Evolutionary conservation across 1,140 invertebrate species (phyloP).

Genomic region (Ceratina calcarata): DNA sequence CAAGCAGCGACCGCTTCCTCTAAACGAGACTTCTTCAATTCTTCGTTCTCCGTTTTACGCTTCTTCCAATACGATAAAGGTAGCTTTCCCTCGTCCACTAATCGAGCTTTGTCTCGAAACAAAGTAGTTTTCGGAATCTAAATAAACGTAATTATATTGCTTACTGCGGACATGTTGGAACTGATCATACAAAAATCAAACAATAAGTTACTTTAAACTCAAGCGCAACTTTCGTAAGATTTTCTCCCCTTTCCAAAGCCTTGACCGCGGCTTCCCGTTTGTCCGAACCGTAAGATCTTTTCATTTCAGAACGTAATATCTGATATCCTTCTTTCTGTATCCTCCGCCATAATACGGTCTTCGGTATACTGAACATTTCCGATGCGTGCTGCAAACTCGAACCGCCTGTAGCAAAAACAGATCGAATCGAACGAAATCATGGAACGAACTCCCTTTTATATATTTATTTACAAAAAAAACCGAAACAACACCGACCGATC

Average conservation of each 20-base stretch:
- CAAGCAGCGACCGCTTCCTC: slow-evolving; percentile 82
- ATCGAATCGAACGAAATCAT: slow-evolving; percentile 18
- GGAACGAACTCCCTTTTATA: background rate
- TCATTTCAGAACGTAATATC: slow-evolving; percentile 76
- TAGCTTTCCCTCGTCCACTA: slow-evolving; percentile 81
- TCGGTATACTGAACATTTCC: slow-evolving; percentile 82
- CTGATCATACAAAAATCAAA: slow-evolving; percentile 31
- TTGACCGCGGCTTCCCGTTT: slow-evolving; percentile 80
- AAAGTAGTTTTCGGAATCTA: slow-evolving; percentile 84
- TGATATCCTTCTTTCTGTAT: slow-evolving; percentile 80
- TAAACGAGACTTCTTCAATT: slow-evolving; percentile 79
- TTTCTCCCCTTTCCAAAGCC: slow-evolving; percentile 81
- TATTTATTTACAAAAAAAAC: background rate
- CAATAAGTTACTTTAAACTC: slow-evolving; percentile 74
- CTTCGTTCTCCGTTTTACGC: slow-evolving; percentile 79
- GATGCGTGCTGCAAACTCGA: slow-evolving; percentile 79
- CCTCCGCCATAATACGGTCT: slow-evolving; percentile 83
- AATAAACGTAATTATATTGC: slow-evolving; percentile 39
- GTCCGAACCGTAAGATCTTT: slow-evolving; percentile 78
- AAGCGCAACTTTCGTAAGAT: slow-evolving; percentile 81
- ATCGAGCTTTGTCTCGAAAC: slow-evolving; percentile 81
- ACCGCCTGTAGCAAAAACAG: slow-evolving; percentile 69
- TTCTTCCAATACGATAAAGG: slow-evolving; percentile 80
- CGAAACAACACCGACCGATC: slow-evolving; percentile 66
- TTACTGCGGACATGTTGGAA: background rate